Base-by-base conservation (phyloP, 2,888 invertebrate genomes). In the Gastrophysa polygoni region DNA sequence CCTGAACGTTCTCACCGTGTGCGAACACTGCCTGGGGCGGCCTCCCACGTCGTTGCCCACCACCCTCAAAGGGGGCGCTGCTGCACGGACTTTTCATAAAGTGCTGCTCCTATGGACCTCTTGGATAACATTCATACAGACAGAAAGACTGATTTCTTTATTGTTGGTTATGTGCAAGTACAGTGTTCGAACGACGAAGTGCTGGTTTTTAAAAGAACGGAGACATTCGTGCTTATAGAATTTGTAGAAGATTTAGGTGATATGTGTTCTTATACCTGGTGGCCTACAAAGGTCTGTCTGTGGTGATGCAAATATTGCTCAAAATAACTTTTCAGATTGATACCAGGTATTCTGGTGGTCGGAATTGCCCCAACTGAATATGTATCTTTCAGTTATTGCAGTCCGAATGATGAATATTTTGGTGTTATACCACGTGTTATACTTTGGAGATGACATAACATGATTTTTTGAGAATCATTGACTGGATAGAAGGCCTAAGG, bases 61-160 rank as follows among this genome's bases (percentile, higher is more conserved):
- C 81, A 80, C 70, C 77, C 80, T 80, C 77, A 80, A 81, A 81
- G 83, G 83, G 80, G 76, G 82, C 82, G 80, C 77, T 51, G 59
- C 62, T 64, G 57, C 68, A 66, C 74, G 75, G 73, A 78, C 78
- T 75, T 68, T 74, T 73, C 76, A 83, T 82, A 83, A 81, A 77
- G 84, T 82, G 78, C 71, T 70, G 59, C 70, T 73, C 59, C 66
- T 75, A 70, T 75, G 73, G 73, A 74, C 75, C 68, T 72, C 74
- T 68, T 75, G 72, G 73, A 73, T 73, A 54, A 63, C 66, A 50
- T 59, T 71, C 43, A 54, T 69, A 64, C 69, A 71, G 57, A 67
- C 64, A 64, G 67, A 69, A 70, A 73, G 73, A 78, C 76, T 73
- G 72, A 61, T 62, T 64, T 60, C 56, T 77, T 79, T 38, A 4